phyloP scores from a whole-genome alignment of 2,888 invertebrate genomes.

The Drosophila colorata region DNA sequence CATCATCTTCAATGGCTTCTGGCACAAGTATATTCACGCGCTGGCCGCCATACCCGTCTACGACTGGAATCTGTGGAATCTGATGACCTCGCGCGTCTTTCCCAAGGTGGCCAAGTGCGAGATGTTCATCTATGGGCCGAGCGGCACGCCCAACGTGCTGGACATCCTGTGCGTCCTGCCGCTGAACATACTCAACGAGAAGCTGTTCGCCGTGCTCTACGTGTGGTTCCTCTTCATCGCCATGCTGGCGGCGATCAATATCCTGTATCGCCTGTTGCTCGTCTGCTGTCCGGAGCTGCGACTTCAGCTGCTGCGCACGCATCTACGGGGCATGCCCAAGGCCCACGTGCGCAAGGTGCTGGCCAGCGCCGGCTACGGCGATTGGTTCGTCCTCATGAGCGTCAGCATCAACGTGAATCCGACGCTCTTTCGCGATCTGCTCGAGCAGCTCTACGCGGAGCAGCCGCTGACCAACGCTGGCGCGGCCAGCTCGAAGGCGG shows the following conservation, averaged over 20 bases:
- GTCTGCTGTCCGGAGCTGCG: constrained; percentile 85
- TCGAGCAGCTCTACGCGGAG: constrained; percentile 85
- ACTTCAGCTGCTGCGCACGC: constrained; percentile 69
- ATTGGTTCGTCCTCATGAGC: constrained; percentile 91
- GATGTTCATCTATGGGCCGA: constrained; percentile 94
- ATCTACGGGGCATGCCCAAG: constrained; percentile 69
- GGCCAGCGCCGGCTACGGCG: constrained; percentile 86
- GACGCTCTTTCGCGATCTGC: constrained; percentile 88
- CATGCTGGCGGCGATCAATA: constrained; percentile 87
- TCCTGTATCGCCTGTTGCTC: constrained; percentile 88
- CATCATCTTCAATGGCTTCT: constrained; percentile 79
- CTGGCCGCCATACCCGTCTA: constrained; percentile 72
- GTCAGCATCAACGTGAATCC: constrained; percentile 91
- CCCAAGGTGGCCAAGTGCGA: constrained; percentile 93
- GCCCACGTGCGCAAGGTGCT: constrained; percentile 65
- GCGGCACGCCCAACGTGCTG: constrained; percentile 92
- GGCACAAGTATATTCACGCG: constrained; percentile 78
- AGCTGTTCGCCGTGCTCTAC: constrained; percentile 90
- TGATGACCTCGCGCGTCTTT: constrained; percentile 79
- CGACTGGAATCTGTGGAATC: constrained; percentile 82
- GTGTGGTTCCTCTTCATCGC: constrained; percentile 90
- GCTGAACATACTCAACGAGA: constrained; percentile 92
- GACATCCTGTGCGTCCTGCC: constrained; percentile 91
- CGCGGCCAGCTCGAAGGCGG: neutral
- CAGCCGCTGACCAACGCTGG: neutral